Evolutionary conservation across 2,113 vertebrate species (phyloP).

Genomic region (Festucalex cinctus): DNA sequence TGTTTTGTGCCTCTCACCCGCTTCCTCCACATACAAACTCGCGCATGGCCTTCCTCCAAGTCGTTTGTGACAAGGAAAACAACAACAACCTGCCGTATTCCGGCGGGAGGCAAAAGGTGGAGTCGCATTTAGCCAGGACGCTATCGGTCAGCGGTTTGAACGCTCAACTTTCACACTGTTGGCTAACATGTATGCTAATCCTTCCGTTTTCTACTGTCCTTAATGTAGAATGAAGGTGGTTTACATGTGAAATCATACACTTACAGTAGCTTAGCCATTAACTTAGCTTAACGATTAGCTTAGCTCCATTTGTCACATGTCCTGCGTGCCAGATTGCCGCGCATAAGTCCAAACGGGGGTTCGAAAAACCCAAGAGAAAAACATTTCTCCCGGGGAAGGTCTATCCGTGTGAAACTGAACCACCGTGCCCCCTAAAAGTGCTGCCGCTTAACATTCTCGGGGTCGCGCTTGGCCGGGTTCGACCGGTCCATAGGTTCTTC

Average conservation of each 20-base stretch:
- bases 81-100: slow-evolving; percentile 50
- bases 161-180: background rate
- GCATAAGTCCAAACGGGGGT: background rate
- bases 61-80: slow-evolving; percentile 44
- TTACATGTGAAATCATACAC: no score
- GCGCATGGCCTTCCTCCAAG: slow-evolving; percentile 14
- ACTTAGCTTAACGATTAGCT: no score
- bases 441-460: slow-evolving; percentile 22
- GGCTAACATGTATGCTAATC: no score
- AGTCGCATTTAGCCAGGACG: slow-evolving; percentile 18
- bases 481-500: slow-evolving; percentile 12
- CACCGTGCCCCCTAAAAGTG: slow-evolving; percentile 51
- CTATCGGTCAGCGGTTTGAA: background rate
- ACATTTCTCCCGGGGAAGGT: slow-evolving; percentile 2
- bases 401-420: slow-evolving; percentile 37
- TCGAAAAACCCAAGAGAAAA: slow-evolving; percentile 11
- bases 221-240: no score
- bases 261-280: no score
- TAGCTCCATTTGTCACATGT: no score
- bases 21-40: slow-evolving; percentile 8
- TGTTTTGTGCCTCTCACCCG: slow-evolving; percentile 29
- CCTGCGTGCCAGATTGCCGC: slow-evolving; percentile 8
- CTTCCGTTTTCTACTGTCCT: no score
- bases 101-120: slow-evolving; percentile 28
- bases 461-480: background rate